Base-by-base conservation (phyloP, 1,140 invertebrate species). In the Pristionchus pacificus region DNA sequence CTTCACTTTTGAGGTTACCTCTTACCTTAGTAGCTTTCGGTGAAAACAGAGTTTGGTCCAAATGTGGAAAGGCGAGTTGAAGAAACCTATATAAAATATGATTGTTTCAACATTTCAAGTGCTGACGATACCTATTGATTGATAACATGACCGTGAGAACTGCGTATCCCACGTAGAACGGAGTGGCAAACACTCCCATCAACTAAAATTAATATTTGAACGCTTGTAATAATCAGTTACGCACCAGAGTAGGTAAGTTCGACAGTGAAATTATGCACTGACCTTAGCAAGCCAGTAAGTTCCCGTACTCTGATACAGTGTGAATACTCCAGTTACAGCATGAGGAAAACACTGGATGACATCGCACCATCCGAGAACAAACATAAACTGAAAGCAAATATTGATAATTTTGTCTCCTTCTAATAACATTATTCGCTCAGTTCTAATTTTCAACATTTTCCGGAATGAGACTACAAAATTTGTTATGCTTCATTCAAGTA, bases 261-360 rank as follows among this genome's bases (percentile, higher is more conserved):
- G n/a, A n/a, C n/a, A n/a, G n/a, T n/a, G n/a, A n/a, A n/a, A n/a
- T n/a, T n/a, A n/a, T n/a, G n/a, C 13, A 19, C 31, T 55, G n/a
- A 77, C 60, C 60, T 77, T 72, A 1, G 65, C 60, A 27, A 77
- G 31, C 10, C 29, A 25, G 1, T 65, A 75, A 77, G 72, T 14
- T 19, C 57, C 68, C 49, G 32, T 67, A 24, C 60, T 60, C 59
- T 78, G 71, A 25, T 65, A 74, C 13, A 78, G 72, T 30, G 70
- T 77, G 61, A 75, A 79, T n/a, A 78, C 68, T 2, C 77, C 77
- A 10, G 68, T 78, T n/a, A 74, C 55, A 55, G 65, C 71, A 61
- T 78, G 70, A 10, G 74, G 59, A n/a, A 72, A 27, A 19, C 65
- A 65, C 65, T 77, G 75, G 33, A 69, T 33, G 28, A 61, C 63